Evolutionary conservation across 2,113 vertebrate genomes (phyloP).

Genomic region (Gallinago media): DNA sequence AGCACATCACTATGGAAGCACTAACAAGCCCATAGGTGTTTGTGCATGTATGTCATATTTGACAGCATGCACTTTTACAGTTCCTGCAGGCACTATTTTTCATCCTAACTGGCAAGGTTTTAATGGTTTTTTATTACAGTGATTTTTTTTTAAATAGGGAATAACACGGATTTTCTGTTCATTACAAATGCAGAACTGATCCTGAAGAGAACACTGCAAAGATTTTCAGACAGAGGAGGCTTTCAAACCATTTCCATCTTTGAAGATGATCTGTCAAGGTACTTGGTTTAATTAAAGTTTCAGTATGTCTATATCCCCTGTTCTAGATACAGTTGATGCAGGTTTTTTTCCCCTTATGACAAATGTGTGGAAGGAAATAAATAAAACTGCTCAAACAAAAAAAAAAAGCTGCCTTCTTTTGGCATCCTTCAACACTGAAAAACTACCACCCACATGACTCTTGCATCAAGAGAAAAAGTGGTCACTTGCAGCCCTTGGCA

Average conservation of each 20-base stretch:
- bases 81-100: slow-evolving; percentile 22
- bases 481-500: not conserved
- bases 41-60: not conserved
- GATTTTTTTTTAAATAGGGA: not conserved
- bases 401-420: not conserved
- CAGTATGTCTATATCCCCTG: not conserved
- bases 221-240: not conserved
- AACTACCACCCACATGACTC: not conserved
- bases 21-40: slow-evolving; percentile 18
- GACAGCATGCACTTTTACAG: slow-evolving; percentile 12
- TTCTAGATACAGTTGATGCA: not conserved
- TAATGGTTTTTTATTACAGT: not conserved
- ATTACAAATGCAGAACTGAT: not conserved
- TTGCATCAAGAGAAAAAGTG: not conserved
- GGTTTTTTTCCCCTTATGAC: not conserved
- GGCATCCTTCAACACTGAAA: not conserved
- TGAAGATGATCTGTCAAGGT: not conserved
- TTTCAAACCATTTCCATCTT: slow-evolving; percentile 1
- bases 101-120: not conserved
- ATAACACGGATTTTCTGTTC: not conserved
- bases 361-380: not conserved
- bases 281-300: not conserved
- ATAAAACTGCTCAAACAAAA: not conserved
- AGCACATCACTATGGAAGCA: not conserved
- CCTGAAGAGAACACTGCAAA: not conserved